Evolutionary conservation across 2,888 invertebrate genomes (phyloP).

Genomic region (Calameuta pallipes): DNA sequence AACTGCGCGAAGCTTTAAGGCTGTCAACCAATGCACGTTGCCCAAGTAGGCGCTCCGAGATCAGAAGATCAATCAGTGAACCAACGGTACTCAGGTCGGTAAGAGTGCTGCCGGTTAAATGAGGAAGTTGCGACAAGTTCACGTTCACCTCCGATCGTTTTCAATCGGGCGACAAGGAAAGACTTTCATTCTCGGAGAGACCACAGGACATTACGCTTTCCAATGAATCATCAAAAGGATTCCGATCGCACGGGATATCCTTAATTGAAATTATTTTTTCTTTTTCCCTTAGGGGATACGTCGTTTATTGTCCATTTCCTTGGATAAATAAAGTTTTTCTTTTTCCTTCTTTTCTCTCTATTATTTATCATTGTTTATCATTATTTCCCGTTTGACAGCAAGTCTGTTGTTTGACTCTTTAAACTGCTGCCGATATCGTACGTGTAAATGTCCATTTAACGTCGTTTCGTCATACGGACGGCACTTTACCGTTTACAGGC

Average conservation of each 20-base stretch:
- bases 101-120: slow-evolving; percentile 13
- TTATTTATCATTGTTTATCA: no score
- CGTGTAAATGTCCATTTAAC: neutral
- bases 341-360: neutral
- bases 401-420: neutral
- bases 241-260: neutral
- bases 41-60: neutral
- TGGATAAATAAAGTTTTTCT: neutral
- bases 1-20: neutral
- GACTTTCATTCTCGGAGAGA: neutral
- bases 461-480: slow-evolving; percentile 20
- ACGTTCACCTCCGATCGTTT: slow-evolving; percentile 23
- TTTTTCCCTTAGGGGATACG: neutral
- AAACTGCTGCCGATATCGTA: neutral
- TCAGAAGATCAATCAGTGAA: neutral
- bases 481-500: slow-evolving; percentile 25
- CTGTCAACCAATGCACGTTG: neutral
- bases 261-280: neutral
- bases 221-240: neutral
- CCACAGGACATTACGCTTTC: neutral
- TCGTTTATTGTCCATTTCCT: neutral
- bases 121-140: slow-evolving; percentile 37
- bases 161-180: neutral
- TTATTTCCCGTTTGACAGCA: neutral
- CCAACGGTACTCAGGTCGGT: neutral